Evolutionary conservation across 2,113 vertebrate species (phyloP), one percentile per base, ranked within the genome.

Genomic region (Leptodactylus fuscus): DNA sequence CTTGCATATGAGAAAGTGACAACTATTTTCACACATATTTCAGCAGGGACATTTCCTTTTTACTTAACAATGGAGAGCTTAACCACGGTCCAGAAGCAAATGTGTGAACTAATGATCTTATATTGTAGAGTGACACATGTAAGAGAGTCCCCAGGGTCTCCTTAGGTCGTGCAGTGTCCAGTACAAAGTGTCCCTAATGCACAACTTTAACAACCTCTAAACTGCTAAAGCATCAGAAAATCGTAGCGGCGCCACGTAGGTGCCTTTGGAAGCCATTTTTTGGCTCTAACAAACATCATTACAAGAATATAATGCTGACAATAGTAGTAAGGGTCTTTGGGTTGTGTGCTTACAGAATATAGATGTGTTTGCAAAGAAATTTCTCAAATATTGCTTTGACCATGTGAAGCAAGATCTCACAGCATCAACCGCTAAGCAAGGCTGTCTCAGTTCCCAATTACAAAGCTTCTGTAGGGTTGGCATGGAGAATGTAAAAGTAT

Each of bases 401-500:
- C 24, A 48, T 69, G 46, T 81, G 8, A 49, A 48, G 27, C 27
- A 55, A 13, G 9, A 22, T 65, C 24, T 18, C 27, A 46, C n/a
- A 20, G 58, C 38, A 24, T 44, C 22, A 5, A 18, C 2, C 58
- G n/a, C 77, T 79, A 58, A 38, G 32, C 49, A 79, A 58, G 32
- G 11, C 53, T 41, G 4, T 18, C 77, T 80, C n/a, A 22, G 55
- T 69, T 53, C 58, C 83, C 74, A 85, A 85, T 65, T 78, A 53
- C 46, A 29, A 70, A 79, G 24, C n/a, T 41, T 44, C 8, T 58
- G 62, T 22, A 36, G n/a, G n/a, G 62, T 44, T 79, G 62, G 27
- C 83, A 79, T 55, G 62, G 83, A 41, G 69, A 79, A 85, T 80
- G 3, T n/a, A 29, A 79, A 85, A 79, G 60, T 15, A 70, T 55